Percentiles rank a stretch among this genome's conserved stretches.
phyloP scores from a whole-genome alignment of 1,140 invertebrate species.

The Planococcus citri region DNA sequence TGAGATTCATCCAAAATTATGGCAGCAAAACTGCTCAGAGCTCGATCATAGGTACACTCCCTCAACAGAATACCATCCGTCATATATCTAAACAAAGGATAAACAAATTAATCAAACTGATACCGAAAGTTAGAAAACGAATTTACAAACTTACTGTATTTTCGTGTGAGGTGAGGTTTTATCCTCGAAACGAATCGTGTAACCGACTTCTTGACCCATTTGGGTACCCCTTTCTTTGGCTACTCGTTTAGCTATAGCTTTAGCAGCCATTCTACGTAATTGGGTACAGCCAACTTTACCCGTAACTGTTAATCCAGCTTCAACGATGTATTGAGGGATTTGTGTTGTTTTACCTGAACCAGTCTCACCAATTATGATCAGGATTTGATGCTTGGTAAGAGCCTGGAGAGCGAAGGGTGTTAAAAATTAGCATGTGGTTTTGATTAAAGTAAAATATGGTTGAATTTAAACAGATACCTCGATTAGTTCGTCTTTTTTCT shows the following conservation, averaged over 20 bases:
- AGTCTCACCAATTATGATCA: constrained; percentile 91
- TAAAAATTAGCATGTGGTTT: too few species aligned
- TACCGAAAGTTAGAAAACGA: not conserved
- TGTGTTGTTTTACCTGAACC: constrained; percentile 97
- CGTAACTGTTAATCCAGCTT: constrained; percentile 41
- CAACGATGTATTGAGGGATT: constrained; percentile 64
- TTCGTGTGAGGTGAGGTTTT: constrained; percentile 58
- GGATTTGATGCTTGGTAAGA: constrained; percentile 77
- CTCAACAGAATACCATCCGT: constrained; percentile 91
- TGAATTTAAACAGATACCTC: not conserved
- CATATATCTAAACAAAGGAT: constrained; percentile 56
- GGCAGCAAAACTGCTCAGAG: constrained; percentile 60
- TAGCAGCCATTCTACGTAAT: constrained; percentile 83
- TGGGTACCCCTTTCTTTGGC: constrained; percentile 54
- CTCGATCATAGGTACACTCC: constrained; percentile 55
- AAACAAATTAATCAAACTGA: not conserved
- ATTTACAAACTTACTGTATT: constrained; percentile 35
- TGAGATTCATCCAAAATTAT: constrained; percentile 95
- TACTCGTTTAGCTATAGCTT: constrained; percentile 76
- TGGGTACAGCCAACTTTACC: constrained; percentile 65
- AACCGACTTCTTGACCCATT: constrained; percentile 68
- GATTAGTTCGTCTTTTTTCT: not conserved
- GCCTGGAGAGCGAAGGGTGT: not conserved
- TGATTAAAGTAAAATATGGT: not conserved
- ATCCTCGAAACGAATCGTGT: constrained; percentile 88